Evolutionary conservation across 2,888 invertebrate species (phyloP).

Genomic region (Onthophagus sagittarius): DNA sequence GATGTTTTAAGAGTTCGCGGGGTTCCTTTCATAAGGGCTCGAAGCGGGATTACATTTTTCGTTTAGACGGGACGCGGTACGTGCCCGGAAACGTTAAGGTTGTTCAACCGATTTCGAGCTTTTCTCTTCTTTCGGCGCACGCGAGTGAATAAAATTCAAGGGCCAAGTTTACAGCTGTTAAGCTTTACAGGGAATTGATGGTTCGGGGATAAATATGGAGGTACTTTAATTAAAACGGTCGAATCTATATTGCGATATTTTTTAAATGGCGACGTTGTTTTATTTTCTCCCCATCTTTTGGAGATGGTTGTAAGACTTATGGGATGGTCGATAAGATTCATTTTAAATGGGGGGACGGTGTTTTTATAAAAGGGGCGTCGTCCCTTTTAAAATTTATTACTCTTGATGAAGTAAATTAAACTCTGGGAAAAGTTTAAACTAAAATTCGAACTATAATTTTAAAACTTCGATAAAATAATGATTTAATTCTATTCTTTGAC

Average conservation of each 20-base stretch:
- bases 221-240: not conserved
- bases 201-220: not conserved
- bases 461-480: too few relatives aligned
- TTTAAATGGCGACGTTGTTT: not conserved
- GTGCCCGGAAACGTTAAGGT: not conserved
- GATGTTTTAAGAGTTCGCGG: slow-evolving; percentile 13
- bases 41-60: slow-evolving; percentile 13
- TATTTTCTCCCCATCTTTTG: not conserved
- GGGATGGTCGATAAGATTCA: slow-evolving; percentile 54
- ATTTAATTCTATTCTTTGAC: too few relatives aligned
- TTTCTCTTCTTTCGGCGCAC: not conserved
- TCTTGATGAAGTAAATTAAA: slow-evolving; percentile 41
- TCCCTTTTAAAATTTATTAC: slow-evolving; percentile 37
- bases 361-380: slow-evolving; percentile 38
- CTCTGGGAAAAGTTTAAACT: slow-evolving; percentile 16
- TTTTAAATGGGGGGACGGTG: slow-evolving; percentile 38
- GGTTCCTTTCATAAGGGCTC: slow-evolving; percentile 6
- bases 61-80: slow-evolving; percentile 9
- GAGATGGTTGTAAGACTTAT: slow-evolving; percentile 53
- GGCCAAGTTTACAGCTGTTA: not conserved
- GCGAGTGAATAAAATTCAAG: not conserved
- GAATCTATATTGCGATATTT: not conserved
- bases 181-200: not conserved
- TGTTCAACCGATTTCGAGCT: not conserved
- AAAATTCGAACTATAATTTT: too few relatives aligned